Percentiles rank a stretch among this genome's conserved stretches.
These are phyloP conservation scores for Caerostris extrusa DNA, from an alignment of 1,140 invertebrate species.

Conservation along the genomic window DNA sequence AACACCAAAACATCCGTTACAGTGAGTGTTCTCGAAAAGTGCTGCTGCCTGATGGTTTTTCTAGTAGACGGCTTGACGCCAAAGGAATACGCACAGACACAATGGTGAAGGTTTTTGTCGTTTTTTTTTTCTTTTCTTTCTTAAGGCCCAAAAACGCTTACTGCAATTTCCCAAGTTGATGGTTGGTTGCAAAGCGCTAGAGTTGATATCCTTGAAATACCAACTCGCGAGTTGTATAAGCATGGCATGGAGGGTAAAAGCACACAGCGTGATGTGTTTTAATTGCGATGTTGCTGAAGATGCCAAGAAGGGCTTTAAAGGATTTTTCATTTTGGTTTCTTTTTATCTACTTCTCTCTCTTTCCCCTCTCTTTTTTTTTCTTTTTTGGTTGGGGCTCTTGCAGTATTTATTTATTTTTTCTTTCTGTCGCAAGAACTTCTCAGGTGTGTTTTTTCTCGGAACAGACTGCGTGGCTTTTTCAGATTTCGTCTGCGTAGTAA, in stretches of 20 bases:
- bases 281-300: conserved; percentile 16
- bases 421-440: neutral
- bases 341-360: neutral
- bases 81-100: conserved; percentile 22
- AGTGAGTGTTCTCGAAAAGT: neutral
- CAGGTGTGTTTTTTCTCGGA: conserved; percentile 55
- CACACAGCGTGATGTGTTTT: conserved; percentile 29
- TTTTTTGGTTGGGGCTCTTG: neutral
- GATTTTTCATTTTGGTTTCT: neutral
- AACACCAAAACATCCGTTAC: neutral
- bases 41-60: conserved; percentile 19
- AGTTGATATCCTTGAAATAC: conserved; percentile 58
- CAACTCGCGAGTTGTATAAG: neutral
- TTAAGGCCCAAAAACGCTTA: neutral
- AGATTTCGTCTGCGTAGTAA: conserved; percentile 34
- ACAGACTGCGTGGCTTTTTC: conserved; percentile 54
- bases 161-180: conserved; percentile 17
- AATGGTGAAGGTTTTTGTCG: conserved; percentile 43
- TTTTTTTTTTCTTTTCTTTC: neutral
- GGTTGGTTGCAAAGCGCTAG: neutral
- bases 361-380: neutral
- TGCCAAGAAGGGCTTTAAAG: neutral
- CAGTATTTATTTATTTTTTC: conserved; percentile 21
- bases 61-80: conserved; percentile 50
- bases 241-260: neutral